Conservation (phyloP, 2,888 invertebrate genomes). For the Neelides folsomi region DNA sequence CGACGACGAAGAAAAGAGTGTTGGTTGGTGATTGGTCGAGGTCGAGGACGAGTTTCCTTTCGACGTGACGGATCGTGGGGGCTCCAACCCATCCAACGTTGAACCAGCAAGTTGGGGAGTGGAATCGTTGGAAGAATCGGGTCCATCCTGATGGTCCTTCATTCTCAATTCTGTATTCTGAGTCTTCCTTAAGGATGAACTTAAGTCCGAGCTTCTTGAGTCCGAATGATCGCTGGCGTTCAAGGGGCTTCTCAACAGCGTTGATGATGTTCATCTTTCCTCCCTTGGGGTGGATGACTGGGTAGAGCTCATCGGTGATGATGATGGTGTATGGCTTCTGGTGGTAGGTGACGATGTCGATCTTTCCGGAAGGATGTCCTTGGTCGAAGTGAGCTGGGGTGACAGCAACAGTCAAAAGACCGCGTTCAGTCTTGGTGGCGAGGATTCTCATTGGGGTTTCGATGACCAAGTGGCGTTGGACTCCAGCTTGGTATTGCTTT, state of each 20-base stretch:
- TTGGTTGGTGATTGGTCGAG: constrained; percentile 26
- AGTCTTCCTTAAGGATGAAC: constrained; percentile 14
- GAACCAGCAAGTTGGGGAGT: constrained; percentile 15
- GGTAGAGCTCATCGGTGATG: constrained; percentile 19
- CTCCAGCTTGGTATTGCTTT: constrained; percentile 28
- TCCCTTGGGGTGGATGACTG: constrained; percentile 13
- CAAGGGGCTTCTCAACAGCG: constrained; percentile 12
- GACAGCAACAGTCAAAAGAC: constrained; percentile 24
- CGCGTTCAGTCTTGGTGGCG: constrained; percentile 14
- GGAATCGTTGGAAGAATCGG: constrained; percentile 17
- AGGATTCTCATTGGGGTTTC: constrained; percentile 25
- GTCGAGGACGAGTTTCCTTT: constrained; percentile 22
- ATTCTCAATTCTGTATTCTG: constrained; percentile 23
- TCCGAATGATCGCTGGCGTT: constrained; percentile 10
- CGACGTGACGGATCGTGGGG: constrained; percentile 10
- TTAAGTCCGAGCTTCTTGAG: constrained; percentile 19
- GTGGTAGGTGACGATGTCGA: constrained; percentile 29
- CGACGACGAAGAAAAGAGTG: constrained; percentile 23
- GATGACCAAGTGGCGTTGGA: constrained; percentile 25
- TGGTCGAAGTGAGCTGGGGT: constrained; percentile 24
- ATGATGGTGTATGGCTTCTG: constrained; percentile 22
- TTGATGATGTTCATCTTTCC: constrained; percentile 25
- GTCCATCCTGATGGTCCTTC: constrained; percentile 18
- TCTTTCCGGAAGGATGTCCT: constrained; percentile 20
- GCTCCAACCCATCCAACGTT: constrained; percentile 21